Evolutionary conservation across 2,888 invertebrate genomes (phyloP), one percentile per base, ranked within the genome.

Genomic region (Tiliacea citrago): DNA sequence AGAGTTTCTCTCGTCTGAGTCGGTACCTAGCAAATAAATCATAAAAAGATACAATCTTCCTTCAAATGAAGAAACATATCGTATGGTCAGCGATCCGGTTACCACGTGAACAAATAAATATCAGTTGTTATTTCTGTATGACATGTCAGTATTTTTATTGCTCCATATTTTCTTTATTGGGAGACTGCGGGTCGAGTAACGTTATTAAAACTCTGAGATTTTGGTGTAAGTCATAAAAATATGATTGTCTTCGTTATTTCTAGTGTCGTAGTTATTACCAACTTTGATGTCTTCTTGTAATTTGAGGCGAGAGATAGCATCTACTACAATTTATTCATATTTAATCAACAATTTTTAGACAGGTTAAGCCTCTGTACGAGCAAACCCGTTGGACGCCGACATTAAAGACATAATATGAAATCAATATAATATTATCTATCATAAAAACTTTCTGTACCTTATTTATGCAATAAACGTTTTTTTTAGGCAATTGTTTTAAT

Each of bases 161-260:
- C 35, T 49, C 78, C 51, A 49, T 76, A 78, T 81, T 74, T 77
- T 77, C 70, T 86, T 81, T 86, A 85, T 86, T 68, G 77, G 58
- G 21, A 29, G 24, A 65, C 60, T 67, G n/a, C 5, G 45, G 72
- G 62, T 70, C 65, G 47, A 16, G 47, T 76, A 66, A 47, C 71
- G 69, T 73, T 86, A 83, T 78, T 73, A 75, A 74, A 73, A 82
- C 66, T 63, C 82, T 77, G 68, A 82, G 83, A 83, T 83, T 76
- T 67, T 70, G 12, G n/a, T 84, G 62, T 42, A 57, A 42, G 12
- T 42, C 39, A 75, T 82, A 84, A 81, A 69, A 75, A 71, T 61
- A 49, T 58, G 65, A 84, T 65, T 63, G 53, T n/a, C 67, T 49
- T 51, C 55, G 61, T 68, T 67, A 69, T 68, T 65, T 49, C 18